Conservation (phyloP, 30 jellyfish, hydroid and myxozoan genomes). For the Mastigias papua region DNA sequence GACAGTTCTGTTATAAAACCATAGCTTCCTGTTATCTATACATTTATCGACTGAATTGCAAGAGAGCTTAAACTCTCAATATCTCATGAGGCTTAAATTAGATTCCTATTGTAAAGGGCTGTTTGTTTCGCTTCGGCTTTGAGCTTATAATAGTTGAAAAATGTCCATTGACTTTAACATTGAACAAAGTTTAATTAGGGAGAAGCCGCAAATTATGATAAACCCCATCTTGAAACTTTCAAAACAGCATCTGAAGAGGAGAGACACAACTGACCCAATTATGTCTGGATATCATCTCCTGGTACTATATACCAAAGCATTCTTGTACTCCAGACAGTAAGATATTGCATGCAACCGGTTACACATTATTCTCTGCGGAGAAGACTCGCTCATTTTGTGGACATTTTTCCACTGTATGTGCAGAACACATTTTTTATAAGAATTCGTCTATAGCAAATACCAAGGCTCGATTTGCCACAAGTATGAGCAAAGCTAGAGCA, state of each 20-base stretch:
- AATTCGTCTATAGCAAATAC: too few species aligned
- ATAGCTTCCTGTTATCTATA: not conserved
- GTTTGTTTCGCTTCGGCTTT: constrained; percentile 30
- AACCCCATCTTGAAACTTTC: constrained; percentile 9
- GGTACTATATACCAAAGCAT: not conserved
- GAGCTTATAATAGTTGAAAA: constrained; percentile 17
- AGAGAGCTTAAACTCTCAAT: not conserved
- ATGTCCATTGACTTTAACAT: constrained; percentile 51
- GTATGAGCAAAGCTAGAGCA: too few species aligned
- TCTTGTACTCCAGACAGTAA: too few species aligned
- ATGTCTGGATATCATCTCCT: not conserved
- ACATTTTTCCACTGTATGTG: too few species aligned
- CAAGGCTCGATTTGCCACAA: too few species aligned
- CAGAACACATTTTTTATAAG: too few species aligned
- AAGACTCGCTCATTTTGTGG: too few species aligned
- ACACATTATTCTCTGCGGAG: too few species aligned
- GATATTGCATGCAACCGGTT: too few species aligned
- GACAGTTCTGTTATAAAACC: not conserved
- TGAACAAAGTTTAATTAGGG: constrained; percentile 4
- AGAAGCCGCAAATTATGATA: constrained; percentile 46
- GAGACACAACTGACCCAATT: not conserved
- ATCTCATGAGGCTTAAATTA: constrained; percentile 15
- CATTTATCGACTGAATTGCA: not conserved
- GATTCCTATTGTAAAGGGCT: constrained; percentile 17
- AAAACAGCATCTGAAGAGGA: constrained; percentile 2